Percentiles rank a stretch among this genome's conserved stretches.
phyloP scores from a whole-genome alignment of 2,888 invertebrate genomes.

The Hipparchia semele region DNA sequence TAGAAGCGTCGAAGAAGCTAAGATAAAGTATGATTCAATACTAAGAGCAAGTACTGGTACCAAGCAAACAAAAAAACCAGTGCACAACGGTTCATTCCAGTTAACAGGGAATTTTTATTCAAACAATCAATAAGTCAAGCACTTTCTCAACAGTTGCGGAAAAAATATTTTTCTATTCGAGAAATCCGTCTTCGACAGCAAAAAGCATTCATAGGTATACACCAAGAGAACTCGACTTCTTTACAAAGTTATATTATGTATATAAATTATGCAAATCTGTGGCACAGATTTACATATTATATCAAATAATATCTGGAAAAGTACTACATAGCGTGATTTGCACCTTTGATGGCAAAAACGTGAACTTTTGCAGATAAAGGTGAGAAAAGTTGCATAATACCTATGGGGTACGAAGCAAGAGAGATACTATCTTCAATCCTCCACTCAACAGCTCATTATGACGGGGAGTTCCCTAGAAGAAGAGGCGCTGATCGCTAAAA shows the following conservation, averaged over 20 bases:
- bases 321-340: background rate
- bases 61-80: background rate
- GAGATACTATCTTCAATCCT: too few relatives aligned
- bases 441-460: too few relatives aligned
- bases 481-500: too few relatives aligned
- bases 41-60: too few relatives aligned
- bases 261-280: too few relatives aligned
- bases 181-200: constrained; percentile 1
- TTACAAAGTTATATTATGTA: constrained; percentile 1
- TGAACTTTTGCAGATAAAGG: too few relatives aligned
- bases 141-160: background rate
- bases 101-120: background rate
- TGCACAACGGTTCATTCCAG: background rate
- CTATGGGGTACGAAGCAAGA: too few relatives aligned
- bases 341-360: too few relatives aligned
- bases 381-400: too few relatives aligned
- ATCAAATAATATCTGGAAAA: background rate
- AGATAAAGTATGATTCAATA: too few relatives aligned
- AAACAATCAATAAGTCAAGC: background rate
- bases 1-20: too few relatives aligned
- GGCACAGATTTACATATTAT: background rate
- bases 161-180: constrained; percentile 2
- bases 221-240: constrained; percentile 14
- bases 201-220: background rate
- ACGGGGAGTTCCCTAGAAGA: too few relatives aligned